phyloP scores from a whole-genome alignment of 2,888 invertebrate species.

The Mechanitis messenoides region DNA sequence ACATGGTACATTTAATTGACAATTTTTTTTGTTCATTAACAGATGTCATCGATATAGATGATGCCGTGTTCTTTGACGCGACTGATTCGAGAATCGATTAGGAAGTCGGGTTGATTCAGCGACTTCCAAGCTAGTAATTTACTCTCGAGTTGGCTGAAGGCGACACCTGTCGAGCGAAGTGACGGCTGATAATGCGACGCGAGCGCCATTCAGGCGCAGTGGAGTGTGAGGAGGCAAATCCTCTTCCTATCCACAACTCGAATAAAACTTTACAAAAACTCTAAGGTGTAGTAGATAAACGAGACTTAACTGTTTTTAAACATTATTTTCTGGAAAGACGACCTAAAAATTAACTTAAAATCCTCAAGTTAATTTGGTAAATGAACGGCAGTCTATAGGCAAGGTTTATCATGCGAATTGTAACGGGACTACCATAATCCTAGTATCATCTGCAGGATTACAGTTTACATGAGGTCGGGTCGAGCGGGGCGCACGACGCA shows the following conservation, averaged over 20 bases:
- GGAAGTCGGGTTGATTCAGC: conserved; percentile 69
- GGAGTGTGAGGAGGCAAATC: conserved; percentile 52
- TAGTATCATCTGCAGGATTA: conserved; percentile 72
- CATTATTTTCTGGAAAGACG: not conserved
- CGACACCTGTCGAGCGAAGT: conserved; percentile 74
- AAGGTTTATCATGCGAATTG: conserved; percentile 62
- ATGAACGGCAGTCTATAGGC: conserved; percentile 31
- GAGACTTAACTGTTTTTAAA: too few species aligned
- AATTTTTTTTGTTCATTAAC: conserved; percentile 19
- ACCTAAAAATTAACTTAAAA: not conserved
- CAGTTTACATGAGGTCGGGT: conserved; percentile 64
- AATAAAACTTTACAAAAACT: conserved; percentile 24
- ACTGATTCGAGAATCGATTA: conserved; percentile 69
- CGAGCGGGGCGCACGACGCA: conserved; percentile 45
- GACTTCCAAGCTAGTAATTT: conserved; percentile 73
- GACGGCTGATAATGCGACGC: conserved; percentile 73
- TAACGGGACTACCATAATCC: conserved; percentile 64
- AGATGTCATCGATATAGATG: conserved; percentile 47
- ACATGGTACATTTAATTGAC: not conserved
- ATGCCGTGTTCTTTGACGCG: conserved; percentile 48
- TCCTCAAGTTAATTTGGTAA: conserved; percentile 5
- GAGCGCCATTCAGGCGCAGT: conserved; percentile 66
- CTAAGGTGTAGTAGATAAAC: not conserved
- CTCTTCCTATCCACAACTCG: conserved; percentile 37
- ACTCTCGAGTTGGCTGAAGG: conserved; percentile 75